Evolutionary conservation across 2,888 invertebrate species (phyloP).

Genomic region (Habroteleia sp.): DNA sequence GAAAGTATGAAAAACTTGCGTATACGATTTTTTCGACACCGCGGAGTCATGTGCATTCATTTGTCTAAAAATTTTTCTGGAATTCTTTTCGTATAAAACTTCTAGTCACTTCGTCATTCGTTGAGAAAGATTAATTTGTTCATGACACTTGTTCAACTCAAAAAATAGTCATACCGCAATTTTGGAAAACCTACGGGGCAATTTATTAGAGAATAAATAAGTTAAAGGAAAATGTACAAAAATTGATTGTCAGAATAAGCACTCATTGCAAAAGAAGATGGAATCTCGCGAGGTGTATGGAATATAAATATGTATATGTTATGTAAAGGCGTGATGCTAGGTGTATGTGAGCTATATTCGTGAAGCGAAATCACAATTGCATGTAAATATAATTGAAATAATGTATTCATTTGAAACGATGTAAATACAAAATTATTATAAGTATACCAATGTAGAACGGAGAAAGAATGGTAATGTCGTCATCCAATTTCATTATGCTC

Average conservation of each 20-base stretch:
- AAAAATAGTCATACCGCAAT: too few species aligned
- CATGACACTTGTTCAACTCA: too few species aligned
- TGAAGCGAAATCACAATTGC: constrained; percentile 25
- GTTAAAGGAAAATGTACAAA: constrained; percentile 17
- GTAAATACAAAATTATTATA: constrained; percentile 46
- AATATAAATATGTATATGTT: constrained; percentile 54
- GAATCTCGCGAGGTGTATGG: constrained; percentile 23
- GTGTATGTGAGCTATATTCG: constrained; percentile 33
- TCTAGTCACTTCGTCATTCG: too few species aligned
- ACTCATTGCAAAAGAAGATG: constrained; percentile 1
- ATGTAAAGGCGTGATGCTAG: constrained; percentile 42
- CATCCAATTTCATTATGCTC: constrained; percentile 53
- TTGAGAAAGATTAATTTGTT: too few species aligned
- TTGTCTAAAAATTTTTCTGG: too few species aligned
- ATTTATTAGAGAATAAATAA: too few species aligned
- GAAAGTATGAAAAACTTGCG: constrained; percentile 4
- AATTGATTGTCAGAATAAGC: constrained; percentile 17
- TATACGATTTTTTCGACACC: constrained; percentile 21
- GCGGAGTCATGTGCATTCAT: background rate
- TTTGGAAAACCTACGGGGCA: too few species aligned
- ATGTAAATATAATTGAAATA: constrained; percentile 42
- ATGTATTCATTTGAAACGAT: constrained; percentile 21
- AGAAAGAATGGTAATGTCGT: constrained; percentile 46
- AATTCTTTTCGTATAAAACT: too few species aligned
- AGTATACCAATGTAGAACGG: constrained; percentile 26